Percentiles rank a stretch among this genome's conserved stretches.
These are phyloP conservation scores for Noctuana brunneofusca DNA, from an alignment of 2,888 invertebrate genomes.

Conservation along the genomic window DNA sequence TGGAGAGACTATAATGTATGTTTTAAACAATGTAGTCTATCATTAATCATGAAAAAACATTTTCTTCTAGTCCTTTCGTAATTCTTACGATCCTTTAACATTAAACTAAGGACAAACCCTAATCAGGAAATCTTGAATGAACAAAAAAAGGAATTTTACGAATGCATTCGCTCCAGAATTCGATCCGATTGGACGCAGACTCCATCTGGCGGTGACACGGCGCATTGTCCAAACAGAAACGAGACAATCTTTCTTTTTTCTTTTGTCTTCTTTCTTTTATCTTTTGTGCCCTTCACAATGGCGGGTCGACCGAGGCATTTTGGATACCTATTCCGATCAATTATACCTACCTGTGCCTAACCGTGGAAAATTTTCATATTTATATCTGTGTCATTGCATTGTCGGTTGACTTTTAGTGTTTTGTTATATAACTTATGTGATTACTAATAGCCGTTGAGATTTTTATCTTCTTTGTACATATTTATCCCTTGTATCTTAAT, in stretches of 20 bases:
- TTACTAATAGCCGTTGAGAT: neutral
- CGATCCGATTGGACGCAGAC: slow-evolving; percentile 42
- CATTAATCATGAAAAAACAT: too few species aligned
- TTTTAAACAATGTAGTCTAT: too few species aligned
- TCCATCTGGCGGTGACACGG: slow-evolving; percentile 76
- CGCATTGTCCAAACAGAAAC: slow-evolving; percentile 80
- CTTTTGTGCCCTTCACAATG: slow-evolving; percentile 71
- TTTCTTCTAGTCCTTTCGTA: neutral
- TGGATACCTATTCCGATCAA: slow-evolving; percentile 71
- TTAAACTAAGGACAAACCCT: neutral
- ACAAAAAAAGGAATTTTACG: slow-evolving; percentile 34
- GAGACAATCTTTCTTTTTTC: slow-evolving; percentile 74
- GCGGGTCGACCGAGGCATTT: slow-evolving; percentile 70
- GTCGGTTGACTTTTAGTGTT: neutral
- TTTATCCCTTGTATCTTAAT: neutral
- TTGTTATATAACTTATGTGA: neutral
- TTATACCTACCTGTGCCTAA: slow-evolving; percentile 55
- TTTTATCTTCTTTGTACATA: neutral
- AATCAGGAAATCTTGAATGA: slow-evolving; percentile 28
- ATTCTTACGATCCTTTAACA: neutral
- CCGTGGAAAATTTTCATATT: slow-evolving; percentile 36
- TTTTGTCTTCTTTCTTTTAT: slow-evolving; percentile 62
- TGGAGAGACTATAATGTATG: too few species aligned
- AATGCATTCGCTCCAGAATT: slow-evolving; percentile 37
- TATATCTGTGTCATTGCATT: neutral